A percentile compares a stretch with the other conserved stretches of the same genome.
phyloP scores from a whole-genome alignment of 2,113 vertebrate genomes.

The Pelusios castaneus region DNA sequence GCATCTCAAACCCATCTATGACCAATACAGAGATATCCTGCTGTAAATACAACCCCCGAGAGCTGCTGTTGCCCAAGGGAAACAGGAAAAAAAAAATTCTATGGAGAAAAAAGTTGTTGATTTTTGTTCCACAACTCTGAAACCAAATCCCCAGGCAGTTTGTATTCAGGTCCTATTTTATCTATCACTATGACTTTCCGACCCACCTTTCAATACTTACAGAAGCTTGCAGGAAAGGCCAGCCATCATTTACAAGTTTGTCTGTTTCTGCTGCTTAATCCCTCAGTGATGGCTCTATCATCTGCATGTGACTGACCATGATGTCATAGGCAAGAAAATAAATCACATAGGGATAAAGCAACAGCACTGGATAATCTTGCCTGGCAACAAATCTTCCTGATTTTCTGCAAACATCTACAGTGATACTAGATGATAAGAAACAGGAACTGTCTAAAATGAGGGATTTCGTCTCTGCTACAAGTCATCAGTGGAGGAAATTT shows the following conservation, averaged over 20 bases:
- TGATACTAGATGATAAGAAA: fast-evolving
- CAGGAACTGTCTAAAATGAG: fast-evolving
- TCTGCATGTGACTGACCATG: fast-evolving
- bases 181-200: not conserved
- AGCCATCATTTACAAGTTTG: fast-evolving
- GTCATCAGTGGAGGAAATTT: not conserved
- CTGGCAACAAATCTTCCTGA: not conserved
- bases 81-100: not conserved
- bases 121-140: fast-evolving
- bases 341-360: fast-evolving
- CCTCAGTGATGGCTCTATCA: fast-evolving
- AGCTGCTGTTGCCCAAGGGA: not conserved
- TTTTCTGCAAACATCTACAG: fast-evolving
- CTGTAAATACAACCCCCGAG: not conserved
- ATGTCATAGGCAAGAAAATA: not conserved
- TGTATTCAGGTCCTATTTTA: not conserved
- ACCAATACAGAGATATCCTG: not conserved
- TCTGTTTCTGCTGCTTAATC: fast-evolving
- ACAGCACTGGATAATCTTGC: fast-evolving
- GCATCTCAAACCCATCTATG: not conserved
- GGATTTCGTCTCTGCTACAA: not conserved
- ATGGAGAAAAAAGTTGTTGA: not conserved
- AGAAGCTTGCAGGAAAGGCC: not conserved
- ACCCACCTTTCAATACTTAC: not conserved
- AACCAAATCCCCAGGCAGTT: fast-evolving